Percentiles rank a stretch among this genome's conserved stretches.
Evolutionary conservation across 2,113 vertebrate species (phyloP).

Genomic region (Passerina amoena): DNA sequence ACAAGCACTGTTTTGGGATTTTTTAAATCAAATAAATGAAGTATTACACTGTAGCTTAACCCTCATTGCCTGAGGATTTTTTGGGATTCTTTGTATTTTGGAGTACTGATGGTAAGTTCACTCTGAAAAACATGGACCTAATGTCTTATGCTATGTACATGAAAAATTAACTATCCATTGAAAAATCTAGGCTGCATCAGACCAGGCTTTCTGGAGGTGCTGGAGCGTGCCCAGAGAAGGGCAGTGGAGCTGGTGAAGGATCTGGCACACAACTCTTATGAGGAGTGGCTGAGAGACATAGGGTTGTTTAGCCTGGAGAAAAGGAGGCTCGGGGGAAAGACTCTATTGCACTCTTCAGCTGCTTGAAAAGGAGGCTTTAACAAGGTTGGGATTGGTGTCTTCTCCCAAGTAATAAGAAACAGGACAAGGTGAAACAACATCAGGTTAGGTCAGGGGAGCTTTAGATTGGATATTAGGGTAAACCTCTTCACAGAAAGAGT

Average conservation of each 20-base stretch:
- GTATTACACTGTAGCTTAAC: neutral
- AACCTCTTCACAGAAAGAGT: neutral
- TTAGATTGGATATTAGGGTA: neutral
- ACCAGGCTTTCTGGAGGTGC: neutral
- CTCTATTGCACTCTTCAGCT: neutral
- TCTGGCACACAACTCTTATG: neutral
- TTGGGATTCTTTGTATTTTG: neutral
- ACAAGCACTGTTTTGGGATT: neutral
- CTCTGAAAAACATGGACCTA: neutral
- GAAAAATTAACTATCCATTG: neutral
- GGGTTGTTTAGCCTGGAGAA: neutral
- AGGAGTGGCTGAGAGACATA: neutral
- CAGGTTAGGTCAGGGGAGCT: neutral
- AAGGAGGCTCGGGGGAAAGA: rapidly evolving
- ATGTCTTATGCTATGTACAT: neutral
- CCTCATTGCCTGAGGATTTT: neutral
- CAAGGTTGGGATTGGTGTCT: neutral
- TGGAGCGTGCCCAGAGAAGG: neutral
- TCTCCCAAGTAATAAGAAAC: neutral
- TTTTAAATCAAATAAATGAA: neutral
- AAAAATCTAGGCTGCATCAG: neutral
- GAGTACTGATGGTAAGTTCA: neutral
- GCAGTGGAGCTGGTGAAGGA: neutral
- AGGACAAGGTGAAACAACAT: neutral
- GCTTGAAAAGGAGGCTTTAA: neutral